Evolutionary conservation across 1,140 invertebrate genomes (phyloP).

Genomic region (Tetramorium simillimum): DNA sequence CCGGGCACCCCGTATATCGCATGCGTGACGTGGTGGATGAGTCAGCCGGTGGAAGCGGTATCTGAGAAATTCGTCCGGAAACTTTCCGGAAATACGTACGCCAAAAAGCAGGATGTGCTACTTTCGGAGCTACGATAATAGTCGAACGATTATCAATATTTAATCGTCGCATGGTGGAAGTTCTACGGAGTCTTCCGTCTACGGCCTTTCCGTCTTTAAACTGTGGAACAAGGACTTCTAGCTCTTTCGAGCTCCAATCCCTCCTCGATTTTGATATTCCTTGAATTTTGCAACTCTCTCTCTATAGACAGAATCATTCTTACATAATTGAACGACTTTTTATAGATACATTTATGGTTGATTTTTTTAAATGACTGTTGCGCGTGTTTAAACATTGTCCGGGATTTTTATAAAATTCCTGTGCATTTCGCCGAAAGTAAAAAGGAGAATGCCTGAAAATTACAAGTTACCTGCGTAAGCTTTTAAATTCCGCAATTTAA

Average conservation of each 20-base stretch:
- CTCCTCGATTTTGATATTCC: neutral
- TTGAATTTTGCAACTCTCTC: neutral
- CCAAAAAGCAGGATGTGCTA: conserved; percentile 38
- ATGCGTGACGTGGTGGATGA: conserved; percentile 73
- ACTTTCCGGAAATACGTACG: conserved; percentile 65
- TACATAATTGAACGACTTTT: neutral
- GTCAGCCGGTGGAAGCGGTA: conserved; percentile 67
- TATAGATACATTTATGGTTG: neutral
- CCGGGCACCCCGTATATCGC: conserved; percentile 32
- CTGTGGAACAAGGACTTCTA: neutral
- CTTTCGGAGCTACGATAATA: conserved; percentile 32
- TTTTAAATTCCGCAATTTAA: neutral
- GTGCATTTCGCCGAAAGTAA: too few species aligned
- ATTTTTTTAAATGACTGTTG: neutral
- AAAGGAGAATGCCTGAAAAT: neutral
- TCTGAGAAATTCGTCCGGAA: conserved; percentile 66
- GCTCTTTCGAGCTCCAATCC: neutral
- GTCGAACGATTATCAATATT: conserved; percentile 41
- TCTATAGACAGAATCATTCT: neutral
- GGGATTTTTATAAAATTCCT: neutral
- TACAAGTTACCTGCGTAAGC: neutral
- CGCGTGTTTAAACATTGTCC: neutral
- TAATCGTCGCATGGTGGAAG: conserved; percentile 1
- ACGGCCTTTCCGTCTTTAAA: neutral
- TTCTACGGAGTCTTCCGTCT: neutral